These are phyloP conservation scores for Eupithecia abbreviata DNA, from an alignment of 2,888 invertebrate species.

Conservation along the genomic window DNA sequence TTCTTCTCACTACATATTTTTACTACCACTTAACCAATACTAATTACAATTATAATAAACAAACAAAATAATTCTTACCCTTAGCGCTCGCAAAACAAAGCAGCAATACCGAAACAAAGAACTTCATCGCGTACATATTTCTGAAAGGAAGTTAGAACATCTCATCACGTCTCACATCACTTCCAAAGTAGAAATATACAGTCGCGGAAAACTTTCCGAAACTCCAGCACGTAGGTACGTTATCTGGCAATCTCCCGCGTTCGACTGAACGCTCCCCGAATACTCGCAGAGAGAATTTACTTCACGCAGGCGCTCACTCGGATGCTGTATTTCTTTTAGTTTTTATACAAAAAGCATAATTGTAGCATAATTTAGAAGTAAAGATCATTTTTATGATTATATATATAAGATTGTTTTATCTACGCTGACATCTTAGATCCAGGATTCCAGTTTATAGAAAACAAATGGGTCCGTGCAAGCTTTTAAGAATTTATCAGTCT, in stretches of 20 bases:
- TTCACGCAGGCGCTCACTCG: constrained; percentile 54
- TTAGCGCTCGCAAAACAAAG: constrained; percentile 54
- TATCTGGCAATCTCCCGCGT: constrained; percentile 38
- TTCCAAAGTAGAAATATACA: background rate
- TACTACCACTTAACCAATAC: background rate
- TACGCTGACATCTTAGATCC: background rate
- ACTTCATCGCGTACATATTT: constrained; percentile 50
- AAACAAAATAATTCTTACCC: constrained; percentile 48
- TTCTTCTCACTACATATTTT: background rate
- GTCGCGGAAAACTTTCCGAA: constrained; percentile 38
- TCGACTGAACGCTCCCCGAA: constrained; percentile 38
- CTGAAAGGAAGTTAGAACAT: constrained; percentile 6
- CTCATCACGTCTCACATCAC: constrained; percentile 2
- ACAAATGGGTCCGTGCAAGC: background rate
- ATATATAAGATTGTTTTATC: no score
- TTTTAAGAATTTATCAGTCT: background rate
- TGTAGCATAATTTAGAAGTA: background rate
- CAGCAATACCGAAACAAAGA: constrained; percentile 47
- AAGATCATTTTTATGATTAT: background rate
- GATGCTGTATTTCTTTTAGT: background rate
- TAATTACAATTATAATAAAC: background rate
- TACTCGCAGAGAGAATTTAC: constrained; percentile 15
- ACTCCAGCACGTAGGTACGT: constrained; percentile 28
- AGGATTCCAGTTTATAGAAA: background rate
- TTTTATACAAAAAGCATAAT: background rate